Conservation (phyloP, 2,888 invertebrate genomes). For the Stomorhina lunata region DNA sequence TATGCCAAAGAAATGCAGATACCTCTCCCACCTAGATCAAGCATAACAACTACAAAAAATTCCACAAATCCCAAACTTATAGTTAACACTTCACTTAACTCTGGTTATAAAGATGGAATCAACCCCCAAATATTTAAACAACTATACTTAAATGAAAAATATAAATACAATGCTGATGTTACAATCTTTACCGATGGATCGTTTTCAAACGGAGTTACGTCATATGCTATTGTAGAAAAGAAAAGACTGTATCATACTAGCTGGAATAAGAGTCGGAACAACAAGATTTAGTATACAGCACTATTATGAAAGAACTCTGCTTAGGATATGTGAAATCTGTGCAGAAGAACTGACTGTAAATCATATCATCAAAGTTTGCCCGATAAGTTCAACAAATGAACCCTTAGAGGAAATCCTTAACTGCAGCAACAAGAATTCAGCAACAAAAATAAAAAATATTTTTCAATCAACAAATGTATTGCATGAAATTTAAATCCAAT, state of each 20-base stretch:
- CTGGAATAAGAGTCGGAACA: not conserved
- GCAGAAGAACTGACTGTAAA: not conserved
- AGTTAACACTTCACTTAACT: not conserved
- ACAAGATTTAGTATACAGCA: conserved; percentile 2
- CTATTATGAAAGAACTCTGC: not conserved
- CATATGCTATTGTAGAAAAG: not conserved
- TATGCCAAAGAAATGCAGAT: not conserved
- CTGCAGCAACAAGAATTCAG: no score
- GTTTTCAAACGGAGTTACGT: not conserved
- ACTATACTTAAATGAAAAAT: not conserved
- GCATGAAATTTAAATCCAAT: no score
- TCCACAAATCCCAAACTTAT: not conserved
- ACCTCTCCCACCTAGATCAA: not conserved
- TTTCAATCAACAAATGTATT: no score
- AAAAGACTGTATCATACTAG: not conserved
- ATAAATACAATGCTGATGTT: not conserved
- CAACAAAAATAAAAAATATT: no score
- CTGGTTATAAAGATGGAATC: no score
- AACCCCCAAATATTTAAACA: not conserved
- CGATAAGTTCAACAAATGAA: not conserved
- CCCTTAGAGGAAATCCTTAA: no score
- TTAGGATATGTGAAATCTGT: not conserved
- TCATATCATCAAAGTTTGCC: not conserved
- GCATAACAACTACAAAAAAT: not conserved
- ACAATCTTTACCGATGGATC: not conserved